Percentiles rank a stretch among this genome's conserved stretches.
Conservation (phyloP, 2,888 invertebrate genomes). For the Liodrosophila aerea region DNA sequence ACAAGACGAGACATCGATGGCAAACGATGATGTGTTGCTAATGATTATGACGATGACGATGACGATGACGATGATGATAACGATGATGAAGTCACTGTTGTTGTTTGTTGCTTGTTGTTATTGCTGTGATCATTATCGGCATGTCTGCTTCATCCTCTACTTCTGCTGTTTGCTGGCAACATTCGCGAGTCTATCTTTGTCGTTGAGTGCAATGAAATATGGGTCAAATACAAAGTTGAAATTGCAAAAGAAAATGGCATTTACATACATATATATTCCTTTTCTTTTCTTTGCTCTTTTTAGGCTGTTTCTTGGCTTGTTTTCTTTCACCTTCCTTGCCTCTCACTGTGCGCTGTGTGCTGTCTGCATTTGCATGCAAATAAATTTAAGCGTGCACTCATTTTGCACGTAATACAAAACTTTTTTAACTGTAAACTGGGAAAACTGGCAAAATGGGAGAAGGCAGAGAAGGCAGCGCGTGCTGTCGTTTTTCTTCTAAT, state of each 20-base stretch:
- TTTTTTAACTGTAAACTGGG: constrained; percentile 56
- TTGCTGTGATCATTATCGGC: constrained; percentile 55
- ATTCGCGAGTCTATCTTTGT: constrained; percentile 29
- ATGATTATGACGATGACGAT: constrained; percentile 47
- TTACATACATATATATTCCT: constrained; percentile 9
- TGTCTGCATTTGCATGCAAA: constrained; percentile 43
- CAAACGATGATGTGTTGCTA: constrained; percentile 66
- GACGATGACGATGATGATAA: constrained; percentile 43
- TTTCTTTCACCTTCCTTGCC: constrained; percentile 15
- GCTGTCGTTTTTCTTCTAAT: constrained; percentile 54
- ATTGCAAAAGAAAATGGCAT: constrained; percentile 48
- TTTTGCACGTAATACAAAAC: constrained; percentile 70
- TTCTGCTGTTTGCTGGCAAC: constrained; percentile 23
- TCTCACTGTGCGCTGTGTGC: not conserved
- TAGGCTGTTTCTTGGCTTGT: not conserved
- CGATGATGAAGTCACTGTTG: constrained; percentile 31
- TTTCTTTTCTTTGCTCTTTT: not conserved
- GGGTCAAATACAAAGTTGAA: constrained; percentile 62
- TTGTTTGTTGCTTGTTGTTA: constrained; percentile 7
- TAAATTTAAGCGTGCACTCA: constrained; percentile 63
- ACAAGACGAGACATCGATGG: constrained; percentile 44
- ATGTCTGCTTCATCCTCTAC: constrained; percentile 18
- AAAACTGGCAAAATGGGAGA: too few relatives aligned
- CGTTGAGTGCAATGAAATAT: constrained; percentile 56
- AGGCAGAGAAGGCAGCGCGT: constrained; percentile 49